phyloP scores from a whole-genome alignment of 2,888 invertebrate species.

The Cataglyphis livida region DNA sequence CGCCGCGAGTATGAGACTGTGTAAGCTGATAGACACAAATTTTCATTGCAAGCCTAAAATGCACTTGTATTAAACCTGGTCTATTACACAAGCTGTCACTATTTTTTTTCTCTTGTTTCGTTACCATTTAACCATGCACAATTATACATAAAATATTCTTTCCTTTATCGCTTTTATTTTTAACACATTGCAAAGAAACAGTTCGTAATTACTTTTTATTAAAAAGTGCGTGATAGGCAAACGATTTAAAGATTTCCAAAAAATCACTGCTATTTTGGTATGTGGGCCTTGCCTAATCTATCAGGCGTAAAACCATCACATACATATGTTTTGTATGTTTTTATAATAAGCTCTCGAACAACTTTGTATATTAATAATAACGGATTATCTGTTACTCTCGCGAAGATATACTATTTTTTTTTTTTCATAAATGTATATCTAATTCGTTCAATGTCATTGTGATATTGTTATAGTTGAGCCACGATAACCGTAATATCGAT shows the following conservation, averaged over 20 bases:
- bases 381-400: slow-evolving; percentile 25
- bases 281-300: slow-evolving; percentile 47
- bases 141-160: slow-evolving; percentile 68
- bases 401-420: slow-evolving; percentile 39
- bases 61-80: slow-evolving; percentile 76
- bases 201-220: slow-evolving; percentile 39
- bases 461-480: slow-evolving; percentile 61
- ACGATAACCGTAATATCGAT: slow-evolving; percentile 52
- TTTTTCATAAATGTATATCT: slow-evolving; percentile 51
- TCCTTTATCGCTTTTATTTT: slow-evolving; percentile 53
- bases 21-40: slow-evolving; percentile 85
- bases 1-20: slow-evolving; percentile 96
- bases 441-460: slow-evolving; percentile 48
- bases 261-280: slow-evolving; percentile 54
- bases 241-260: slow-evolving; percentile 50
- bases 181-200: slow-evolving; percentile 49
- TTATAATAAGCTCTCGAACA: slow-evolving; percentile 48
- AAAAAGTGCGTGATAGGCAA: slow-evolving; percentile 47
- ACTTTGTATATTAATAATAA: slow-evolving; percentile 40
- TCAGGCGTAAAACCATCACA: slow-evolving; percentile 38
- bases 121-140: slow-evolving; percentile 77
- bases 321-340: slow-evolving; percentile 67
- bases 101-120: slow-evolving; percentile 65
- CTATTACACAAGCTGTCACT: slow-evolving; percentile 74
- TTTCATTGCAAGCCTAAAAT: slow-evolving; percentile 78